Percentiles rank a stretch among this genome's conserved stretches.
Evolutionary conservation across 2,888 invertebrate species (phyloP).

Genomic region (Stegana nigrithorax): DNA sequence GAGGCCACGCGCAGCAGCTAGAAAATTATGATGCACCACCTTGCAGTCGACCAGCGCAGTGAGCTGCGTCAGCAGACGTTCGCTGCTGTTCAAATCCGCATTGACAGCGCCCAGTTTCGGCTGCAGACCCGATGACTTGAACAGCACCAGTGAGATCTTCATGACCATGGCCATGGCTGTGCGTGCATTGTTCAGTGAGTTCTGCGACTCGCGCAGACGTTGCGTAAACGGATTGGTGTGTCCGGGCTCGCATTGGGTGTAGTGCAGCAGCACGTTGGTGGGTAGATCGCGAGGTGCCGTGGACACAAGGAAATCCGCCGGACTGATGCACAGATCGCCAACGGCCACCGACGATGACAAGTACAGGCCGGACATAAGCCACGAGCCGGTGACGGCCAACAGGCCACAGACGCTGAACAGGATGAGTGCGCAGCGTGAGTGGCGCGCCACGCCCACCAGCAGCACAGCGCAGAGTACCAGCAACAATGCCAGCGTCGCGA

Average conservation of each 20-base stretch:
- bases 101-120: constrained; percentile 81
- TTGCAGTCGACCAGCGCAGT: constrained; percentile 85
- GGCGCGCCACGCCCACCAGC: constrained; percentile 88
- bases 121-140: constrained; percentile 73
- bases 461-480: constrained; percentile 89
- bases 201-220: constrained; percentile 81
- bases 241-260: constrained; percentile 85
- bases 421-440: constrained; percentile 89
- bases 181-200: constrained; percentile 72
- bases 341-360: constrained; percentile 86
- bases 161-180: constrained; percentile 69
- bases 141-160: constrained; percentile 67
- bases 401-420: constrained; percentile 89
- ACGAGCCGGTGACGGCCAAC: constrained; percentile 88
- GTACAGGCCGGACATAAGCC: constrained; percentile 89
- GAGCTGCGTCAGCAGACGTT: constrained; percentile 76
- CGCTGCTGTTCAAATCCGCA: constrained; percentile 83
- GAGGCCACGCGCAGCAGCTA: constrained; percentile 81
- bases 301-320: constrained; percentile 82
- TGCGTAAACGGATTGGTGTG: constrained; percentile 86
- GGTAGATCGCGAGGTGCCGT: constrained; percentile 73
- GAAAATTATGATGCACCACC: constrained; percentile 84
- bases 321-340: constrained; percentile 87
- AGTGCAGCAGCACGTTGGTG: constrained; percentile 78
- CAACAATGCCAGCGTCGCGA: constrained; percentile 86